Percentiles rank a stretch among this genome's conserved stretches.
Evolutionary conservation across 1,140 invertebrate genomes (phyloP).

Genomic region (Drosophila oshimai): DNA sequence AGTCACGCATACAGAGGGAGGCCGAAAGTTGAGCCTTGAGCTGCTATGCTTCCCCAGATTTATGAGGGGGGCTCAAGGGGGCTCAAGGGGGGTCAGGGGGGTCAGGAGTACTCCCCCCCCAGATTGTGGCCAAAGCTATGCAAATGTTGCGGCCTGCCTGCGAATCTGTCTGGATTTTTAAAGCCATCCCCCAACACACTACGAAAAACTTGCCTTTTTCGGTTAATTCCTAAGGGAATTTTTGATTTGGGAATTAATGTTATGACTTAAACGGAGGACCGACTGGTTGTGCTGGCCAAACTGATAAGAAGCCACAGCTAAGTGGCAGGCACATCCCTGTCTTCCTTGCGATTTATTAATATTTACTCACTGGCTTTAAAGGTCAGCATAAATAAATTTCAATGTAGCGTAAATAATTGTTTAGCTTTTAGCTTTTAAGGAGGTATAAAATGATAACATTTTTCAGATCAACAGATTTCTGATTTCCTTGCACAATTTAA

Average conservation of each 20-base stretch:
- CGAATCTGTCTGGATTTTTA: conserved; percentile 32
- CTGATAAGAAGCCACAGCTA: neutral
- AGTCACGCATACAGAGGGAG: conserved; percentile 65
- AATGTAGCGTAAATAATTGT: no score
- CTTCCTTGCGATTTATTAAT: neutral
- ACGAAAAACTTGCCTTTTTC: neutral
- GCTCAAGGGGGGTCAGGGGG: neutral
- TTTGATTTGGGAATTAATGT: conserved; percentile 38
- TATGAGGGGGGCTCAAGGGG: neutral
- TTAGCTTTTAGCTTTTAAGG: neutral
- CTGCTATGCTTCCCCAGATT: neutral
- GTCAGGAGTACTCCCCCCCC: neutral
- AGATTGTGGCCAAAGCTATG: conserved; percentile 48
- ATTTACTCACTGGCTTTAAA: conserved; percentile 2
- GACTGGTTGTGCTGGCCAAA: conserved; percentile 1
- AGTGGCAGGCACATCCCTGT: neutral
- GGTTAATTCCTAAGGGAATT: conserved; percentile 37
- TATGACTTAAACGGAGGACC: conserved; percentile 1
- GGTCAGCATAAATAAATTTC: neutral
- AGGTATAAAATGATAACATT: no score
- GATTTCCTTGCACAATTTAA: no score
- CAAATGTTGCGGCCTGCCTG: conserved; percentile 41
- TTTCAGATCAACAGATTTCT: no score
- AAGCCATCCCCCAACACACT: neutral
- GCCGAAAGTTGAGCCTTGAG: conserved; percentile 63